A percentile compares a stretch with the other conserved stretches of the same genome.
Conservation (phyloP, 2,888 invertebrate species). For the Nebria salina region DNA sequence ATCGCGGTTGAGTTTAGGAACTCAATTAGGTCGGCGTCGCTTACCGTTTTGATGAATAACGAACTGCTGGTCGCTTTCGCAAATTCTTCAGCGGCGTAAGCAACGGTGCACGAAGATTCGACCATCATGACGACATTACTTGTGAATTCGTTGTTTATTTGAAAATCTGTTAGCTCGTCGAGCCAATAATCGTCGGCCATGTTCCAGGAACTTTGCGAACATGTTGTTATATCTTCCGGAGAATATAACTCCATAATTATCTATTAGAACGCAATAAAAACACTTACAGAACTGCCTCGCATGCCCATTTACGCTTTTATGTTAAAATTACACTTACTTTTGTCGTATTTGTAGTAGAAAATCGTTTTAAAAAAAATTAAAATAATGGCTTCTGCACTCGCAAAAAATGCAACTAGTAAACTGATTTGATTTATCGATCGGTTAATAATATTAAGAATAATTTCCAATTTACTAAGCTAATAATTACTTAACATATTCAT, state of each 20-base stretch:
- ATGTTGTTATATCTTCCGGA: background rate
- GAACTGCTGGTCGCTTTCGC: background rate
- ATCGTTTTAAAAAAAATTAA: background rate
- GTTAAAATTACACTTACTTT: background rate
- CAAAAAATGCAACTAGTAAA: background rate
- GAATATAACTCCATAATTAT: background rate
- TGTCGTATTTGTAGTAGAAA: background rate
- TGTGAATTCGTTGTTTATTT: background rate
- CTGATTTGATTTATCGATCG: background rate
- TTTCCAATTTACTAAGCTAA: background rate
- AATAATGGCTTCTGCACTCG: background rate
- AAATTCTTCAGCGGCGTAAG: background rate
- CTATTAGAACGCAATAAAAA: background rate
- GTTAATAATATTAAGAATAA: background rate
- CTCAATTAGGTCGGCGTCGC: slow-evolving; percentile 5
- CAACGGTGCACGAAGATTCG: background rate
- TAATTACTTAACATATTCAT: background rate
- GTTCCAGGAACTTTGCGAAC: background rate
- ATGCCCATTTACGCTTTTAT: background rate
- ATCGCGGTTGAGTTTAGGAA: background rate
- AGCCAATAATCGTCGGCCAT: background rate
- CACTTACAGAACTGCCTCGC: background rate
- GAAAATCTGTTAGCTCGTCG: background rate
- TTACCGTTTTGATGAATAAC: slow-evolving; percentile 14
- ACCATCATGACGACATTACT: slow-evolving; percentile 13